phyloP scores from a whole-genome alignment of 2,113 vertebrate genomes.

The Puntigrus tetrazona region DNA sequence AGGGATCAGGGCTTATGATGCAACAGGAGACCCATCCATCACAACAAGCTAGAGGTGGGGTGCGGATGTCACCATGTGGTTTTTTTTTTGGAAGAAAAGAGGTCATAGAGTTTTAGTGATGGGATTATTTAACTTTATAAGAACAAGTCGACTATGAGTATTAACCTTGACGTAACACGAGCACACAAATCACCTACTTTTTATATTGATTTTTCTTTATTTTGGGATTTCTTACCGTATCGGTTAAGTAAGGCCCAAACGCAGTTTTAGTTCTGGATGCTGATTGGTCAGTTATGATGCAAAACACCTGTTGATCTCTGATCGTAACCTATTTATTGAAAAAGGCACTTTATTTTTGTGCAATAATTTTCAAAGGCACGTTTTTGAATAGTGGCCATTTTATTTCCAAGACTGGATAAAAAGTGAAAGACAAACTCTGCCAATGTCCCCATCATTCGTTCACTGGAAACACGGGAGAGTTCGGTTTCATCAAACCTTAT shows the following conservation, averaged over 20 bases:
- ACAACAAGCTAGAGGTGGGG: conserved; percentile 49
- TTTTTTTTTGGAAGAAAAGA: conserved; percentile 41
- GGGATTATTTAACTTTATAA: conserved; percentile 31
- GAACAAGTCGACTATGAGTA: not conserved
- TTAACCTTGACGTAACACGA: not conserved
- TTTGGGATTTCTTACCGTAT: not conserved
- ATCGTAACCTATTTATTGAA: too few species aligned
- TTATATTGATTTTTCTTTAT: not conserved
- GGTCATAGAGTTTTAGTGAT: conserved; percentile 57
- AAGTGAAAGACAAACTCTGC: conserved; percentile 1
- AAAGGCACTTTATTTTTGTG: not conserved
- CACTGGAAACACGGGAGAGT: not conserved
- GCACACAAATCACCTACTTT: not conserved
- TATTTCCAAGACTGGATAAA: conserved; percentile 53
- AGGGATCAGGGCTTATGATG: conserved; percentile 72
- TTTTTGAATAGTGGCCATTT: conserved; percentile 63
- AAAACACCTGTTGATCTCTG: not conserved
- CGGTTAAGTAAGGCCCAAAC: not conserved
- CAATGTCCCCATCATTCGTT: not conserved
- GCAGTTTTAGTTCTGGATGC: not conserved
- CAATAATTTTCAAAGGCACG: conserved; percentile 2
- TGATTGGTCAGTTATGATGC: not conserved
- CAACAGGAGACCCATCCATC: conserved; percentile 67
- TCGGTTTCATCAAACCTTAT: conserved; percentile 12
- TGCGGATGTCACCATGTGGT: conserved; percentile 34